Evolutionary conservation across 2,888 invertebrate genomes (phyloP), one percentile per base, ranked within the genome.

Genomic region (Keiferia lycopersicella): DNA sequence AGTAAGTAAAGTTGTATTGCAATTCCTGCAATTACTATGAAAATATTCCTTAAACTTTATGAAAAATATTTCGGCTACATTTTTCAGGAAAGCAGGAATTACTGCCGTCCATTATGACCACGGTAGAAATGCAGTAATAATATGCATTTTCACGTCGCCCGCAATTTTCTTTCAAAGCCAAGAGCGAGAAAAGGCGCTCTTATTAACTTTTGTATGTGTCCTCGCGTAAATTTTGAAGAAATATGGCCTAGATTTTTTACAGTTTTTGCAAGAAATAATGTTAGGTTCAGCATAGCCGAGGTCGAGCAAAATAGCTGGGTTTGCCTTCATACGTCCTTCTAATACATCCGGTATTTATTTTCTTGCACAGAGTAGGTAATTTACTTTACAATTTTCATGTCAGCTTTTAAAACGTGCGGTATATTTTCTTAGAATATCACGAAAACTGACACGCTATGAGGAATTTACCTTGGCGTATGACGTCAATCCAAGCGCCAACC

Each of bases 111-210:
- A 75, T 73, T 73, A 73, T 67, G 69, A 20, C 16, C 16, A 3
- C 22, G 30, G 61, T 61, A 48, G 16, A 50, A 50, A 50, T 50
- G 61, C 61, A 50, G 50, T 50, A 61, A 61, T 72, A 69, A 72
- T 75, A 74, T 74, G 73, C 77, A 73, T 74, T 78, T 71, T 67
- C 68, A 65, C 70, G 64, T 69, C 70, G 64, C 69, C 65, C 66
- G 76, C 73, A 76, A 79, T 79, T 79, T 79, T 71, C 68, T 70
- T 71, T 73, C 74, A 73, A 74, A 74, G 73, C 74, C 74, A 73
- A 70, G 71, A 67, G 67, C 70, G 66, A 64, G 66, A 61, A n/a
- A 71, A 72, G 45, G 60, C 34, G 50, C 10, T 60, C 59, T 61
- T 61, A 61, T 61, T 61, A 50, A 50, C 50, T 61, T 41, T 61